A percentile compares a stretch with the other conserved stretches of the same genome.
phyloP scores from a whole-genome alignment of 92 coral and sea anemone genomes.

The Montipora capitata region DNA sequence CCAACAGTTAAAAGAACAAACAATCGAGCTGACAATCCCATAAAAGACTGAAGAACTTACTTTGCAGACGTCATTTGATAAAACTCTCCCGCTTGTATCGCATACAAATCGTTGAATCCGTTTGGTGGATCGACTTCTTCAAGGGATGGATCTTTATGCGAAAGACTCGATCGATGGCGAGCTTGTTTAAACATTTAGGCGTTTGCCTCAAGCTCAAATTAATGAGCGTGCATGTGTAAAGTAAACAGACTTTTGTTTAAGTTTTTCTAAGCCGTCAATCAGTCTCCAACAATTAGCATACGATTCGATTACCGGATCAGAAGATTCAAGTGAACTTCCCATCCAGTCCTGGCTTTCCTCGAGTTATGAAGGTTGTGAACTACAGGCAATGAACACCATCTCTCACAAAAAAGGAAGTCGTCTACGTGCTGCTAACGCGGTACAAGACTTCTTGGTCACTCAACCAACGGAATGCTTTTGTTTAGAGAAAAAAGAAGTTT shows the following conservation, averaged over 20 bases:
- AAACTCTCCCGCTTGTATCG: not conserved
- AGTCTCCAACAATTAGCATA: not conserved
- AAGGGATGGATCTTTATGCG: constrained; percentile 37
- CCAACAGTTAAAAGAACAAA: too few species aligned
- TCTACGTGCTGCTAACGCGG: constrained; percentile 26
- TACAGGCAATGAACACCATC: not conserved
- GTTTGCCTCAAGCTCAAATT: not conserved
- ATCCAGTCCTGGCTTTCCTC: not conserved
- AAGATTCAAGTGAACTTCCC: too few species aligned
- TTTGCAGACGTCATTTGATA: not conserved
- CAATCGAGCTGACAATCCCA: too few species aligned
- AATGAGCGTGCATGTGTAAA: not conserved
- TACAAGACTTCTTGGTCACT: not conserved
- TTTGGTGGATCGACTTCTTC: constrained; percentile 32
- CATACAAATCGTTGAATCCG: constrained; percentile 18
- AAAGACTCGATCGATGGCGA: constrained; percentile 35
- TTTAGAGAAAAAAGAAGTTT: constrained; percentile 1
- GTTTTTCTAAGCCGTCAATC: constrained; percentile 40
- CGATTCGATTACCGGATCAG: not conserved
- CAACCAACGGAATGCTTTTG: constrained; percentile 47
- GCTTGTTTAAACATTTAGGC: constrained; percentile 51
- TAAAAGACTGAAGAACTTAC: constrained; percentile 3
- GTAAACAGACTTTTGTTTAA: constrained; percentile 40
- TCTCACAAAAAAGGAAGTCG: too few species aligned
- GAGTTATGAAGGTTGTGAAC: not conserved